Conservation (phyloP, 2,113 vertebrate genomes). For the Sinocyclocheilus rhinocerous region DNA sequence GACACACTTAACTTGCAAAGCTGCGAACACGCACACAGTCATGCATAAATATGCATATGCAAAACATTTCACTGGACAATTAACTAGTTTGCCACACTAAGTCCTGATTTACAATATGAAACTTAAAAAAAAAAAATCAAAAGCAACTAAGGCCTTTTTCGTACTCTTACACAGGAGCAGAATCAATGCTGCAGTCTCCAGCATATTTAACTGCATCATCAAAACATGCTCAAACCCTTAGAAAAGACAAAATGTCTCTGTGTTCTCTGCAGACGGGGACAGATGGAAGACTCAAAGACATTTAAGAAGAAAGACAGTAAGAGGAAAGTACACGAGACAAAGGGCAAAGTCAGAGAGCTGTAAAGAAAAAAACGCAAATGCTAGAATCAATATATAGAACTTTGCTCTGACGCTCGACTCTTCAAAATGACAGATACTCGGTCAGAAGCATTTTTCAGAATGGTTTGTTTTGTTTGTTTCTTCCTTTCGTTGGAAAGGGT, state of each 20-base stretch:
- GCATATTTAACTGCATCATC: constrained; percentile 58
- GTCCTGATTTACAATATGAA: constrained; percentile 54
- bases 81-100: constrained; percentile 48
- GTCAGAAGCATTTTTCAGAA: constrained; percentile 49
- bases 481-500: constrained; percentile 13
- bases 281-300: constrained; percentile 48
- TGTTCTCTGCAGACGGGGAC: constrained; percentile 39
- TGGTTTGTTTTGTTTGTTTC: constrained; percentile 35
- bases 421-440: constrained; percentile 47
- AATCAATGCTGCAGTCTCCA: constrained; percentile 29
- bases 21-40: neutral
- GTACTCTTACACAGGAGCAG: constrained; percentile 47
- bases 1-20: constrained; percentile 51
- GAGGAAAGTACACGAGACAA: neutral
- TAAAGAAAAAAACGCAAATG: constrained; percentile 11
- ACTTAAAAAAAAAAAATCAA: neutral
- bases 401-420: constrained; percentile 16
- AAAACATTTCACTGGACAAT: constrained; percentile 53
- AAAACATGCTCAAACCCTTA: constrained; percentile 48
- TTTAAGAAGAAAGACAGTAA: constrained; percentile 24
- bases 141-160: constrained; percentile 45
- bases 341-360: constrained; percentile 45
- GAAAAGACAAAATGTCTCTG: constrained; percentile 47
- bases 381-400: constrained; percentile 56
- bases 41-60: constrained; percentile 45